Evolutionary conservation across 2,113 vertebrate genomes (phyloP).

Genomic region (Dicentrarchus labrax): DNA sequence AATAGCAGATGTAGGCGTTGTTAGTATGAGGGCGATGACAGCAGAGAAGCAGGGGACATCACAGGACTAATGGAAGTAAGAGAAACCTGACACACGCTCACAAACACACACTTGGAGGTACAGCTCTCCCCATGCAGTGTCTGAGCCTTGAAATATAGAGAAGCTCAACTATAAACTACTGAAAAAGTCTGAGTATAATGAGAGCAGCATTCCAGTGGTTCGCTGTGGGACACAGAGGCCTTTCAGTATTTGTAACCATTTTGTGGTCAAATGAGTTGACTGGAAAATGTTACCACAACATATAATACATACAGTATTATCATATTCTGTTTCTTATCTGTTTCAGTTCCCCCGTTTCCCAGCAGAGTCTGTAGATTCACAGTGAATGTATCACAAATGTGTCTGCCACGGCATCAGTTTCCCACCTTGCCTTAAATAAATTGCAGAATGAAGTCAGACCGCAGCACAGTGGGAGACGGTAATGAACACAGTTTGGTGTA

Average conservation of each 20-base stretch:
- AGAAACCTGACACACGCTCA: conserved; percentile 61
- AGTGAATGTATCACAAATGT: conserved; percentile 58
- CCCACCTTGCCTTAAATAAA: conserved; percentile 20
- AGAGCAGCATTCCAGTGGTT: conserved; percentile 21
- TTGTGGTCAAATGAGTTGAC: conserved; percentile 38
- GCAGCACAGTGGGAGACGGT: conserved; percentile 21
- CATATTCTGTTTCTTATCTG: conserved; percentile 3
- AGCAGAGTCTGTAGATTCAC: conserved; percentile 1
- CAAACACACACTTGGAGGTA: conserved; percentile 34
- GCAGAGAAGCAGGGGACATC: conserved; percentile 37
- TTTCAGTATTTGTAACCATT: conserved; percentile 9
- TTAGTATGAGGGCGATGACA: conserved; percentile 55
- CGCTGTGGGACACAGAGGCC: conserved; percentile 18
- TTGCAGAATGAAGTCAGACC: conserved; percentile 32
- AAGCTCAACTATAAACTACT: conserved; percentile 20
- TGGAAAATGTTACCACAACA: conserved; percentile 57
- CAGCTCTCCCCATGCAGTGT: conserved; percentile 16
- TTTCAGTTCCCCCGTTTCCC: background rate
- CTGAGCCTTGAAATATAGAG: conserved; percentile 21
- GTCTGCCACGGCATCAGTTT: conserved; percentile 54
- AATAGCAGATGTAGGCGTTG: conserved; percentile 49
- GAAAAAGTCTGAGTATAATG: conserved; percentile 13
- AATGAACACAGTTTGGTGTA: conserved; percentile 10
- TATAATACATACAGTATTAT: conserved; percentile 10
- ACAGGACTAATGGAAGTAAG: conserved; percentile 32